Evolutionary conservation across 1,140 invertebrate genomes (phyloP).

Genomic region (Lerema accius): DNA sequence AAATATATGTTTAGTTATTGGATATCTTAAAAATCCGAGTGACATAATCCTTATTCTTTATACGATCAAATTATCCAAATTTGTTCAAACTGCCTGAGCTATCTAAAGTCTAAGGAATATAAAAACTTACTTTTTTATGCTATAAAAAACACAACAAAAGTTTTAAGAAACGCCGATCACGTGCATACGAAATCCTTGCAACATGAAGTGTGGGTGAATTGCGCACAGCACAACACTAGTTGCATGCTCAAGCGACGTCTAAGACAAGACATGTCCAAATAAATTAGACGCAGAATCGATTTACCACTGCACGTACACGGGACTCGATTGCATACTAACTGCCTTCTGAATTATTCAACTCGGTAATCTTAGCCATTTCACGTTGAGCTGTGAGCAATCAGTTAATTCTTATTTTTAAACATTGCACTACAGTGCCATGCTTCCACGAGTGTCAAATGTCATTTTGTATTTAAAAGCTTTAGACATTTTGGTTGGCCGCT

Average conservation of each 20-base stretch:
- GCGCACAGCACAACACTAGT: constrained; percentile 18
- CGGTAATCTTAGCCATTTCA: constrained; percentile 15
- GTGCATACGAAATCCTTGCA: constrained; percentile 1
- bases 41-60: no score
- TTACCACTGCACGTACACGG: constrained; percentile 20
- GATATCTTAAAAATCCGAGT: no score
- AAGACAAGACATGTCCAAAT: constrained; percentile 29
- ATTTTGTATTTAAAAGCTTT: no score
- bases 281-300: constrained; percentile 30
- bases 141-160: no score
- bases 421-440: no score
- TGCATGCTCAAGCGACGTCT: constrained; percentile 13
- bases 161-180: background rate
- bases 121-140: no score
- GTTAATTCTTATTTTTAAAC: constrained; percentile 1
- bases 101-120: no score
- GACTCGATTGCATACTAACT: constrained; percentile 29
- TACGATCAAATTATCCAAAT: no score
- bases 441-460: no score
- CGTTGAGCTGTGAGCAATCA: constrained; percentile 6
- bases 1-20: no score
- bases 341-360: constrained; percentile 26
- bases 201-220: constrained; percentile 14
- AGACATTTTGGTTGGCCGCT: no score
- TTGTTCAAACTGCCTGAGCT: no score